Evolutionary conservation across 37 sponge, comb jelly and placozoan species (phyloP), one percentile per base, ranked within the genome.

Genomic region (Bolinopsis microptera): DNA sequence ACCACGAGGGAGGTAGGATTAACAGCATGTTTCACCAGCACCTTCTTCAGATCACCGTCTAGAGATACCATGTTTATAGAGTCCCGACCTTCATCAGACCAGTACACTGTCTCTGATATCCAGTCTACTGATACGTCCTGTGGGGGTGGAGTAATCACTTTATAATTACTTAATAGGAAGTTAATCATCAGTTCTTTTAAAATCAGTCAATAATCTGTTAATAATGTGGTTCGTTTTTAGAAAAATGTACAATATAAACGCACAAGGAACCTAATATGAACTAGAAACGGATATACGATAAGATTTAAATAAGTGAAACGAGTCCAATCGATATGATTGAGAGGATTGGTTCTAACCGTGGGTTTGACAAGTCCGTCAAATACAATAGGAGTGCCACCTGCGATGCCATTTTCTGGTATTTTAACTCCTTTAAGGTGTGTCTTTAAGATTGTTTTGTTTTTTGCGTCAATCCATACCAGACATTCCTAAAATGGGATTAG

Each of bases 121-220:
- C 90, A 86, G 61, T 86, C 90, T 41, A 16, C 61, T 22, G 90
- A 39, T 3, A 86, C 35, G 30, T 86, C 90, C 90, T 86, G 90
- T 34, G 37, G 22, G 37, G 26, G 25, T 18, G 18, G 9, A 21
- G 68, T 61, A 18, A 61, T 18, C 68, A 21, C 18, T 61, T 61
- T 61, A 18, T 61, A 61, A 61, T 61, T 61, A 18, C 16, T 61
- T 61, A 61, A 61, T 61, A 18, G 68, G 9, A 61, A 61, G 18
- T 61, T 61, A 18, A 18, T n/a, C n/a, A n/a, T n/a, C n/a, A n/a
- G n/a, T n/a, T n/a, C n/a, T n/a, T n/a, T n/a, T n/a, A n/a, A n/a
- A n/a, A n/a, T n/a, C n/a, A n/a, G n/a, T n/a, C n/a, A n/a, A n/a
- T n/a, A n/a, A n/a, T n/a, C n/a, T n/a, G n/a, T n/a, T n/a, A n/a